phyloP scores from a whole-genome alignment of 2,113 vertebrate genomes.

The Colossoma macropomum region DNA sequence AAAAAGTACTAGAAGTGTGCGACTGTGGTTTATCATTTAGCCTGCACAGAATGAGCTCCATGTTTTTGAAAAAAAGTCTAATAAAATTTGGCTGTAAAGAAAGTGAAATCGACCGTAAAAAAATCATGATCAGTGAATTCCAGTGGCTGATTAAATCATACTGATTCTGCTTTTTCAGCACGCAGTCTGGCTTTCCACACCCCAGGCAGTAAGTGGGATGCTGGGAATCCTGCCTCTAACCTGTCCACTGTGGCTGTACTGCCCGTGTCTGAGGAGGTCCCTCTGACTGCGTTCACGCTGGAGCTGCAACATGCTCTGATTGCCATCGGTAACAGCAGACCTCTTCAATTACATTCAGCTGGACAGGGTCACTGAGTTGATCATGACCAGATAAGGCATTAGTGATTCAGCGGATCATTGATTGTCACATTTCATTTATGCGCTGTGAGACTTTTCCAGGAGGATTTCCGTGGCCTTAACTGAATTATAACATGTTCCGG shows the following conservation, averaged over 20 bases:
- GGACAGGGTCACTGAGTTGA: neutral
- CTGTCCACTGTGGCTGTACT: constrained; percentile 90
- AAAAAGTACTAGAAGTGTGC: too few relatives aligned
- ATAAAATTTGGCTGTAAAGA: too few relatives aligned
- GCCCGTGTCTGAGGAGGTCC: constrained; percentile 92
- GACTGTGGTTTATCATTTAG: too few relatives aligned
- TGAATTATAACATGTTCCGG: neutral
- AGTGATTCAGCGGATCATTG: neutral
- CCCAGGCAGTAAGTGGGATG: constrained; percentile 86
- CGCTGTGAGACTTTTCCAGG: neutral
- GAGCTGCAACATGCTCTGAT: constrained; percentile 91
- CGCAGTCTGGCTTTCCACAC: constrained; percentile 80
- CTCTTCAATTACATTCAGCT: neutral
- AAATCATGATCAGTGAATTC: too few relatives aligned
- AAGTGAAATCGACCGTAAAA: too few relatives aligned
- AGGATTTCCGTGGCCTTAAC: neutral
- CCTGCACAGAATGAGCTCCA: too few relatives aligned
- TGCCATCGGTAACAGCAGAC: constrained; percentile 79
- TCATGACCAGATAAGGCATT: neutral
- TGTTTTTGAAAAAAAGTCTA: too few relatives aligned
- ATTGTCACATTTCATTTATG: neutral
- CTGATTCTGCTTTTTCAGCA: neutral
- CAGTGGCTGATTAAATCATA: too few relatives aligned
- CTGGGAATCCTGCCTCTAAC: constrained; percentile 86
- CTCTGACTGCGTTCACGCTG: constrained; percentile 88